Evolutionary conservation across 2,888 invertebrate genomes (phyloP), one percentile per base, ranked within the genome.

Genomic region (Thysanoteuthis rhombus): DNA sequence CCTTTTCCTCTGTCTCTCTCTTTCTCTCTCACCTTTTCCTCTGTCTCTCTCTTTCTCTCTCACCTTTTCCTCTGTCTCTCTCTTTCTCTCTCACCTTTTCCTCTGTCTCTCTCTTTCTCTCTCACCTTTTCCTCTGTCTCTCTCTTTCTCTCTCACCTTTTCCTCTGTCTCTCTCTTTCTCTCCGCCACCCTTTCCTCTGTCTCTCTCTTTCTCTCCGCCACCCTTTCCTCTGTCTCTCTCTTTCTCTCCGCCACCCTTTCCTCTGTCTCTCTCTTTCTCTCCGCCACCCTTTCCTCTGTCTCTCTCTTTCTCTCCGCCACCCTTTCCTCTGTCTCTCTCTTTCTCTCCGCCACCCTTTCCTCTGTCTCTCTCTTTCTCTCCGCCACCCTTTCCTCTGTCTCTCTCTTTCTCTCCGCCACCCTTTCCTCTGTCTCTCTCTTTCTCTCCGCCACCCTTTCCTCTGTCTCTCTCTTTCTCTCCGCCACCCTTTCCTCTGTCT

Each of bases 91-190:
- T 75, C 12, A 19, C 22, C 47, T 32, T 0, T 36, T 22, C 1
- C 47, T 22, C 22, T 47, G 1, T 47, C 47, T 47, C 47, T 47
- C 22, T 47, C 25, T 22, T 0, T 2, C 22, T 47, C 22, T 47
- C 0, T 22, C 22, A 4, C 22, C 42, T 22, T 0, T 47, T 1
- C n/a, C 32, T 1, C n/a, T 19, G 6, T 19, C 1, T n/a, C 6
- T n/a, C 19, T 8, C n/a, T n/a, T 0, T 75, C n/a, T n/a, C 32
- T 12, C n/a, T n/a, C 2, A 8, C n/a, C 75, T 12, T 1, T 19
- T 3, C 12, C n/a, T 19, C n/a, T 22, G 1, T 22, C n/a, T 22
- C 22, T 1, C 3, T 22, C 3, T 22, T 19, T 2, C 22, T 22
- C 22, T 22, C 3, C 4, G 0, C 19, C 47, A 19, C 42, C 22